Evolutionary conservation across 1,140 invertebrate genomes (phyloP).

Genomic region (Achroia grisella): DNA sequence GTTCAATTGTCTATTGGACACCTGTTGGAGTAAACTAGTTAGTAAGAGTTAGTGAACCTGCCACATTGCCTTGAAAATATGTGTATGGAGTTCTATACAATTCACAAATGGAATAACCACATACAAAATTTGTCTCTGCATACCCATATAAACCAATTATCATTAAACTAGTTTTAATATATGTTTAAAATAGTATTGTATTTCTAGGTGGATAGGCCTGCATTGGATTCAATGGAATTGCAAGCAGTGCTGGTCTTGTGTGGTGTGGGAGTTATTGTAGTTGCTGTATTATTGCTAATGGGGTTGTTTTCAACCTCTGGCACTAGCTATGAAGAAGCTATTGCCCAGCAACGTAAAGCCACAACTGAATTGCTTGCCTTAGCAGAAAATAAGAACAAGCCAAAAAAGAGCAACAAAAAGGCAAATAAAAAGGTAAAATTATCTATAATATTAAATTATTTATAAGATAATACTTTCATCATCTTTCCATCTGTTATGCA

Average conservation of each 20-base stretch:
- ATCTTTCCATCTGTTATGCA: too few species aligned
- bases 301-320: constrained; percentile 56
- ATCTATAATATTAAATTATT: too few species aligned
- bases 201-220: constrained; percentile 23
- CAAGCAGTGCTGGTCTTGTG: constrained; percentile 58
- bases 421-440: constrained; percentile 52
- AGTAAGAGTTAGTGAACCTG: too few species aligned
- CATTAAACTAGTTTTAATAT: too few species aligned
- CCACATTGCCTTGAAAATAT: too few species aligned
- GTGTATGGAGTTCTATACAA: too few species aligned
- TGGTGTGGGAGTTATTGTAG: constrained; percentile 52
- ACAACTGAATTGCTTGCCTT: constrained; percentile 60
- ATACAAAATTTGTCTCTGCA: too few species aligned
- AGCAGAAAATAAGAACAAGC: constrained; percentile 53
- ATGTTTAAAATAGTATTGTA: not conserved
- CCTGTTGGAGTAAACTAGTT: too few species aligned
- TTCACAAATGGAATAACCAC: too few species aligned
- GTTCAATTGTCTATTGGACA: too few species aligned
- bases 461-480: too few species aligned
- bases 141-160: too few species aligned
- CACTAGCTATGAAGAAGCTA: constrained; percentile 64
- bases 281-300: constrained; percentile 57
- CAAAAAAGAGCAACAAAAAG: constrained; percentile 58
- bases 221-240: constrained; percentile 56
- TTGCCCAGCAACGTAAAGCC: constrained; percentile 56